Base-by-base conservation (phyloP, 2,888 invertebrate species). In the Octodonta nipae region DNA sequence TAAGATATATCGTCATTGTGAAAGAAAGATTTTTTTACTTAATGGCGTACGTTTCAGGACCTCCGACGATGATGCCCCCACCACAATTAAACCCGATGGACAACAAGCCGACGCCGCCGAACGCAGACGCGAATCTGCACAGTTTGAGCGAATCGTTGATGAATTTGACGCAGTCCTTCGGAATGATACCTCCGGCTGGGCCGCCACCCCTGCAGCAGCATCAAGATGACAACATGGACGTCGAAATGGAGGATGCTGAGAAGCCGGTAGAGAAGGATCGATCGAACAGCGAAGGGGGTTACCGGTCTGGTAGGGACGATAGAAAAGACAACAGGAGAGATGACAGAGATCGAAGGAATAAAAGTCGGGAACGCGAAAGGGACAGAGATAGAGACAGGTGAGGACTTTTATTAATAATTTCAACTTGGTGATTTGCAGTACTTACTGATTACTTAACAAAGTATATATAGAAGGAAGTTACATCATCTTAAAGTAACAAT, bases 151-250 rank as follows among this genome's bases (percentile, higher is more conserved):
- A 55, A 29, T 51, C 51, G 13, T 39, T 65, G 53, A 61, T 51
- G 63, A 64, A 59, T 38, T 57, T 66, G 51, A 55, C 63, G 7
- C 64, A 62, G 36, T 60, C 62, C 15, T 62, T 64, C 20, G 44
- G 46, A 13, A 36, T 54, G 33, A 45, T 54, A 13, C 45, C 52
- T 2, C 61, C 60, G 28, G 62, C 61, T n/a, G 55, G 63, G 25
- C 58, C 64, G 1, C 8, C n/a, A 7, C n/a, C 51, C 2, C 55
- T 49, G 38, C 61, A 61, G 27, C 55, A 64, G 25, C 58, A 63
- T 1, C 61, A 68, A 29, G 79, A 79, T 32, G 83, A 83, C 50
- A 79, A 78, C 31, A 84, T 84, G 83, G 84, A 84, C 43, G 68
- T 84, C 25, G 84, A 84, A 56, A 75, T 77, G 56, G 76, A 75